Conservation (phyloP, 1,140 invertebrate genomes). For the Lepidostoma basale region DNA sequence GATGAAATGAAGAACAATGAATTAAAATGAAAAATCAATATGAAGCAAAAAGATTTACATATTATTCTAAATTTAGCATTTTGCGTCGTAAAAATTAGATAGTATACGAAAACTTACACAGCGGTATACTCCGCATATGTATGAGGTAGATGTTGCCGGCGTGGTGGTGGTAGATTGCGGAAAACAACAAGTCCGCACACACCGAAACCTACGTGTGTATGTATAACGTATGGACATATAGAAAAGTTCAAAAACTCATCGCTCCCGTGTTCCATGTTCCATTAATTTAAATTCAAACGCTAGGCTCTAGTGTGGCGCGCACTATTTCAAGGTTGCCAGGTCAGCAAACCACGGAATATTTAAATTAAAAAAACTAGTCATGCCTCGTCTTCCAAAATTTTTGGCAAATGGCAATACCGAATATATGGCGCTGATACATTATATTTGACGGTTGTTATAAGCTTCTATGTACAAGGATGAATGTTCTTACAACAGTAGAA, state of each 20-base stretch:
- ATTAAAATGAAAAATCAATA: background rate
- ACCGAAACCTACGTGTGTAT: background rate
- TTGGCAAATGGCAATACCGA: conserved; percentile 32
- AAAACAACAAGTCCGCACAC: background rate
- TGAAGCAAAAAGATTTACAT: background rate
- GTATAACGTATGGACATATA: background rate
- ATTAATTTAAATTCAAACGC: conserved; percentile 30
- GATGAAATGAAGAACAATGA: no score
- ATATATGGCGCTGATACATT: background rate
- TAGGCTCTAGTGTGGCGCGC: conserved; percentile 11
- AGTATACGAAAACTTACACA: no score
- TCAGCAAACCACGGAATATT: conserved; percentile 46
- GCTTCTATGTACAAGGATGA: no score
- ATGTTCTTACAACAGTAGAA: background rate
- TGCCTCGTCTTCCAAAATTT: conserved; percentile 38
- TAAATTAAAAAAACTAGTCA: conserved; percentile 38
- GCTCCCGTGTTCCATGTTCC: conserved; percentile 17
- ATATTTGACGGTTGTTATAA: background rate
- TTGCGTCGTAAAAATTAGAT: no score
- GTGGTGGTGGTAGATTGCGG: no score
- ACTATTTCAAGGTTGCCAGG: conserved; percentile 46
- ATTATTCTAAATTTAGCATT: background rate
- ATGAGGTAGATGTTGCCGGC: no score
- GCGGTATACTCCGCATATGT: no score
- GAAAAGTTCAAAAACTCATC: background rate